Conservation (phyloP, 1,140 invertebrate species). For the Lasaia peninsularis region DNA sequence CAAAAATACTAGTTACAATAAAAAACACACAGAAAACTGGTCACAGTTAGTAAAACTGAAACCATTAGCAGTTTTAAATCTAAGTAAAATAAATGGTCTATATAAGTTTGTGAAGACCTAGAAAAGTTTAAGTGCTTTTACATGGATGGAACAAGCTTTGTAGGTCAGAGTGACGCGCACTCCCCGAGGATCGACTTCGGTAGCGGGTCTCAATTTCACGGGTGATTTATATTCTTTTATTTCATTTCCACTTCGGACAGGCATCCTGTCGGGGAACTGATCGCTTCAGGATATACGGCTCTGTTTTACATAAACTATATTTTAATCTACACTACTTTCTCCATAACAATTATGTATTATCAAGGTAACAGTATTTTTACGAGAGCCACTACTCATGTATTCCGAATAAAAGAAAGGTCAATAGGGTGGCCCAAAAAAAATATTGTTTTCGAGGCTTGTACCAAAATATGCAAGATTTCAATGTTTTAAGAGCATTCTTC, state of each 20-base stretch:
- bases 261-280: slow-evolving; percentile 33
- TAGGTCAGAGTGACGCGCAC: slow-evolving; percentile 37
- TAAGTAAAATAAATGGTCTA: not conserved
- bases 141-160: slow-evolving; percentile 25
- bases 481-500: too few species aligned
- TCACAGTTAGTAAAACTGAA: too few species aligned
- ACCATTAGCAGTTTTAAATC: not conserved
- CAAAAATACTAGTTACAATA: too few species aligned
- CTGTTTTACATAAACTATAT: not conserved
- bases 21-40: too few species aligned
- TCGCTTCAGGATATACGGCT: not conserved
- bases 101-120: not conserved
- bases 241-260: slow-evolving; percentile 56
- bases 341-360: too few species aligned
- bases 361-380: too few species aligned
- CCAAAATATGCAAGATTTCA: too few species aligned
- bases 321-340: too few species aligned
- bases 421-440: too few species aligned
- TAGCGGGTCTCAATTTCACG: slow-evolving; percentile 64
- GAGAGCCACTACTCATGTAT: too few species aligned
- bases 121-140: slow-evolving; percentile 13
- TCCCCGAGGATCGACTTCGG: slow-evolving; percentile 52
- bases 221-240: slow-evolving; percentile 68
- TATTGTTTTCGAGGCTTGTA: too few species aligned
- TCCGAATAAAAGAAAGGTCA: too few species aligned